Conservation (phyloP, 2,797 vertebrate species). For the Rhabdophis nuchalis region DNA sequence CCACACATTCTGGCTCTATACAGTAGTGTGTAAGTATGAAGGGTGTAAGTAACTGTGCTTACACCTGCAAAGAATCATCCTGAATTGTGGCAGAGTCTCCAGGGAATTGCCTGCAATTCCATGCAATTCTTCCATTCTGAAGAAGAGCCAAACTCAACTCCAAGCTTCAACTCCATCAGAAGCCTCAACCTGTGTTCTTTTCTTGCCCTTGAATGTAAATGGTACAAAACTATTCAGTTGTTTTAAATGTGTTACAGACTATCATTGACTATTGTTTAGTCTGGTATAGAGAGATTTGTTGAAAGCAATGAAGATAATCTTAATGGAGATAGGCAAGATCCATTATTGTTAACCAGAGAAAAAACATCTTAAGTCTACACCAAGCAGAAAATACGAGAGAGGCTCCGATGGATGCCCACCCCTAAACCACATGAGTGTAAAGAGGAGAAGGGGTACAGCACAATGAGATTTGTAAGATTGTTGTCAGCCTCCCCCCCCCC, state of each 20-base stretch:
- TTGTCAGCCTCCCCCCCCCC: not conserved
- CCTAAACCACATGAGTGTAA: not conserved
- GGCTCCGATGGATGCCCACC: not conserved
- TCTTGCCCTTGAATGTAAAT: not conserved
- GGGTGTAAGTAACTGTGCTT: not conserved
- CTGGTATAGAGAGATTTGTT: not conserved
- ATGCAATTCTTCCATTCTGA: not conserved
- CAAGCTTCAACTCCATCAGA: not conserved
- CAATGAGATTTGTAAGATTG: not conserved
- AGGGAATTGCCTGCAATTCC: not conserved
- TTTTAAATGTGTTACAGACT: not conserved
- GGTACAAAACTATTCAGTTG: not conserved
- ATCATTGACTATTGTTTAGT: not conserved
- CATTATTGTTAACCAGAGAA: not conserved
- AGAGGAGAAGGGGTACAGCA: not conserved
- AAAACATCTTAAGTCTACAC: not conserved
- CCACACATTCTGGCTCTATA: not conserved
- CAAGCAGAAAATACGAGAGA: not conserved
- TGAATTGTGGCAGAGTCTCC: not conserved
- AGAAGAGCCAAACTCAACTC: not conserved
- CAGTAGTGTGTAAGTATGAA: not conserved
- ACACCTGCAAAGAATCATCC: not conserved
- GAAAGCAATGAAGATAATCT: not conserved
- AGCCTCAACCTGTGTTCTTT: not conserved
- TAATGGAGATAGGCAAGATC: not conserved